Evolutionary conservation across 1,140 invertebrate genomes (phyloP), one percentile per base, ranked within the genome.

Genomic region (Lineus longissimus): DNA sequence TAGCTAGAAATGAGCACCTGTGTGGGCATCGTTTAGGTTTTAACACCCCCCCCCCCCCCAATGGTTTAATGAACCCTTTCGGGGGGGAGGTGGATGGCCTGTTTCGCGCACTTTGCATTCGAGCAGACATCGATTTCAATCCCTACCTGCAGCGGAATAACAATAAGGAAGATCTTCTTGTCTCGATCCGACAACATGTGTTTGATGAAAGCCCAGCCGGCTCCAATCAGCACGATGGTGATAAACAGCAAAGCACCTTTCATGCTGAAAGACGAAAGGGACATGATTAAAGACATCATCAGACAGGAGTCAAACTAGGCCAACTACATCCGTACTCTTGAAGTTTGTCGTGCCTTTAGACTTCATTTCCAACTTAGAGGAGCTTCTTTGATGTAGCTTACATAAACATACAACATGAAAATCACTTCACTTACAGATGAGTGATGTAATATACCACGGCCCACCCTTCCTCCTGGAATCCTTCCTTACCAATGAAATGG

Each of bases 161-260:
- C 92, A 74, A 98, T 91, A 88, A 98, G 94, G 75, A 99, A 98
- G n/a, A 99, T 87, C 78, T 95, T 97, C 80, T 98, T 97, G 73
- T 99, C 97, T 67, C 93, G 90, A 67, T 97, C 94, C 7, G 93
- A 92, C 2, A 99, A 83, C 67, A 98, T 93, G 74, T 98, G 94
- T 79, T 99, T 99, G 58, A 99, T 95, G 76, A 98, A 98, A 29
- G 95, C 95, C 94, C 96, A 99, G 0, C 97, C 97, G 31, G 96
- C 96, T 36, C 97, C 97, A 68, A 99, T 93, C 11, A 99, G 84
- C 11, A 98, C 89, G 69, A 99, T 93, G 0, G 95, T 97, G 43
- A 97, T 94, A 77, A 99, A 98, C 41, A 99, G 82, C 22, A 99
- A 87, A 0, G 94, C 92, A 41, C 95, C 94, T 84, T 94, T 94